Base-by-base conservation (phyloP, 2,797 vertebrate species). In the Sebastes kiyomatsui region DNA sequence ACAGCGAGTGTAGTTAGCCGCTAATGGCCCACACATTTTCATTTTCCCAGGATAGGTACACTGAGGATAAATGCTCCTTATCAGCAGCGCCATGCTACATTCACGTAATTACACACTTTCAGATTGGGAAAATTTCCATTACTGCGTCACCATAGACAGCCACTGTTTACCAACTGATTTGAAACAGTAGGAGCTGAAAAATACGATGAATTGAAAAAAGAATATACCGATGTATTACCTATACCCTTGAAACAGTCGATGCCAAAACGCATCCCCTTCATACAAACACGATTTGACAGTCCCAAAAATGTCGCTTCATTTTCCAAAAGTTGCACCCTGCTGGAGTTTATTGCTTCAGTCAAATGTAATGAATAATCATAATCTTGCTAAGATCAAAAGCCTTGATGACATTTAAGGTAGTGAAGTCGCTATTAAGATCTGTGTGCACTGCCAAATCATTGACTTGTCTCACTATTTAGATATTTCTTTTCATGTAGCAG, bases 1-100 rank as follows among this genome's bases (percentile, higher is more conserved):
- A 81, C 58, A 75, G 59, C 7, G 58, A 81, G 67, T 69, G 71
- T 73, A 77, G 87, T 84, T 79, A 68, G 64, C 67, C 65, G 68
- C 83, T 90, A 88, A 90, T 85, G 82, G 78, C 77, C 71, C 59
- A 80, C 82, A 84, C 77, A 62, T 90, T 82, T 90, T 90, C 61
- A 80, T 87, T 86, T 84, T 72, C 67, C 55, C 77, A 60, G 66
- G 70, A 70, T 73, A 70, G 82, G 75, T 79, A 73, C 67, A 69
- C 83, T 59, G 80, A 85, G 79, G 65, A 86, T 82, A 86, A 86
- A 87, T 61, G 81, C 56, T 72, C 73, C 80, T 81, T 87, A 84
- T 89, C 75, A 66, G 62, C 58, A n/a, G 33, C 20, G 35, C 32
- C 23, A 33, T 35, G 54, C 65, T 54, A 56, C 78, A 73, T 69